These are phyloP conservation scores for Nesidiocoris tenuis DNA, from an alignment of 2,888 invertebrate genomes.

Conservation along the genomic window DNA sequence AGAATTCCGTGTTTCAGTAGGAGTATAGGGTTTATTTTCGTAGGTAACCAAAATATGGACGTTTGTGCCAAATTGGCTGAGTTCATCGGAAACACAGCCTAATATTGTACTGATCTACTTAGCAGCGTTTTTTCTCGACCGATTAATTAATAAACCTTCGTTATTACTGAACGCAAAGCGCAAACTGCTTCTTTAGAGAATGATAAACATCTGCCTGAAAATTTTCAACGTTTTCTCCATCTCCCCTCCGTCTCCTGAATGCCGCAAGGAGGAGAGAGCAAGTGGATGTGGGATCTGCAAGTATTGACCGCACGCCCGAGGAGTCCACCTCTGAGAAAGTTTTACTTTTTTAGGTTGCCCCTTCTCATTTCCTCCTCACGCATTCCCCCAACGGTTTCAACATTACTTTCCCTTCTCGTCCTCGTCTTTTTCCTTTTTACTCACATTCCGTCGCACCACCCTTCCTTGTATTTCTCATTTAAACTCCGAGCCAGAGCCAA, in stretches of 20 bases:
- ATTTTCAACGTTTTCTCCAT: too few relatives aligned
- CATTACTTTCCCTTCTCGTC: conserved; percentile 5
- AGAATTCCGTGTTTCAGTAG: too few relatives aligned
- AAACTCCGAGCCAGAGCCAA: not conserved
- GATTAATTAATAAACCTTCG: too few relatives aligned
- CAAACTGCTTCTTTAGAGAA: too few relatives aligned
- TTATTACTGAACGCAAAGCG: too few relatives aligned
- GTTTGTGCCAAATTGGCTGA: too few relatives aligned
- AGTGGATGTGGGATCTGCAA: conserved; percentile 5
- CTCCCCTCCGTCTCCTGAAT: not conserved
- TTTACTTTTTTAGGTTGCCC: conserved; percentile 35
- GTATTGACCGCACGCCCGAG: conserved; percentile 23
- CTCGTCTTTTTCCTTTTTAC: conserved; percentile 8
- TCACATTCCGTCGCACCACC: conserved; percentile 1
- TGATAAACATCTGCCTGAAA: too few relatives aligned
- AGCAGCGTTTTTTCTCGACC: too few relatives aligned
- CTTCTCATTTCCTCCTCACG: not conserved
- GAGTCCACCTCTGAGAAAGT: conserved; percentile 22
- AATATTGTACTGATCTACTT: too few relatives aligned
- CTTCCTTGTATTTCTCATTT: conserved; percentile 4
- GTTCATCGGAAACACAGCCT: too few relatives aligned
- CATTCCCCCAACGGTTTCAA: not conserved
- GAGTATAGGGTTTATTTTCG: too few relatives aligned
- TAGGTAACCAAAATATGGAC: too few relatives aligned
- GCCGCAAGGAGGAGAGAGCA: not conserved